Evolutionary conservation across 1,140 invertebrate species (phyloP), one percentile per base, ranked within the genome.

Genomic region (Drosophila gunungcola): DNA sequence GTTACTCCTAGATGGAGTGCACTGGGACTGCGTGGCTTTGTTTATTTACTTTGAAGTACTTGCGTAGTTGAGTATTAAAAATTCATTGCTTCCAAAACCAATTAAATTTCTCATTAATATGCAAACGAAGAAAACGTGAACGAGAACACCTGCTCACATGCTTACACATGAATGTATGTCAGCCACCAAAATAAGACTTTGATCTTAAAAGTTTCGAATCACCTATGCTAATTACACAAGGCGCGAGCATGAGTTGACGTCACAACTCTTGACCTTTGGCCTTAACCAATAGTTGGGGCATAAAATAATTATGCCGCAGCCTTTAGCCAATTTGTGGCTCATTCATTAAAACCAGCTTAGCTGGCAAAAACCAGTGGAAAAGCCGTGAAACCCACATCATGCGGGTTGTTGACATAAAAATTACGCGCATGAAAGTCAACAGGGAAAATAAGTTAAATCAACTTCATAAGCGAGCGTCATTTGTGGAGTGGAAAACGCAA

Each of bases 381-480:
- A 38, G 38, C 36, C 29, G 67, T 39, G 52, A 55, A 58, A 42
- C 72, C 72, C 36, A 52, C 73, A 76, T 76, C 49, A 62, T 76
- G 65, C 45, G 75, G 72, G 58, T 61, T 83, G 83, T 88, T 89
- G 83, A 84, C 80, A 89, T 67, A 80, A 65, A 89, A 83, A 88
- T 88, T 88, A 88, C 84, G 84, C 83, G 83, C 83, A 89, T 89
- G 83, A 89, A 77, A 88, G 84, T 89, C 83, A 88, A 89, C 80
- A 80, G 55, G 80, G 58, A 78, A 88, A 86, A 89, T 89, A 84
- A 83, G 83, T 80, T 81, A 75, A 86, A 74, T 74, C 81, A 89
- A 88, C 84, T 88, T 60, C 74, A 68, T 75, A 70, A 79, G 72
- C 58, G 62, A 69, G 53, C 64, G 49, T 42, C 56, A 60, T 65